Base-by-base conservation (phyloP, 2,797 vertebrate genomes). In the Pseudotriccus pelzelni region DNA sequence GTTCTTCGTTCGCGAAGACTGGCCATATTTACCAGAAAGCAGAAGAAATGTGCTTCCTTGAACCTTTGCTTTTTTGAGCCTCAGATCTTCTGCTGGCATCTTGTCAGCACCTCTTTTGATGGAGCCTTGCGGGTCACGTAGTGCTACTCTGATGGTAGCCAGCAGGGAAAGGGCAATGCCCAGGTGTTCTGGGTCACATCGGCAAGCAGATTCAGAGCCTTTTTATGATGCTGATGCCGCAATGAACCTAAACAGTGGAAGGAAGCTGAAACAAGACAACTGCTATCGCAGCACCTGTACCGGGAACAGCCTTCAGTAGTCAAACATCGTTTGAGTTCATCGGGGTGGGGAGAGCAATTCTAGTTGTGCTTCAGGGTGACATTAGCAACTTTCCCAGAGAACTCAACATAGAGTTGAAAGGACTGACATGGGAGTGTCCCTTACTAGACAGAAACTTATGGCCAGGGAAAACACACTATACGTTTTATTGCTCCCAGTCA, bases 111-210 rank as follows among this genome's bases (percentile, higher is more conserved):
- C 64, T 64, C 34, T 74, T 89, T 76, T 49, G 50, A 43, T 23
- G 30, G 37, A 82, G 24, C 23, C 28, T 23, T 12, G 4, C 24
- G 23, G 11, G 79, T 22, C 44, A 78, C 70, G 49, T 13, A n/a
- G 7, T 10, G 19, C 32, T 55, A 6, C 30, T 43, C 41, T 62
- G 27, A 30, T 16, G 34, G 41, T 7, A 62, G 70, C 78, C 24
- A 24, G 1, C 7, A 24, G 1, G 9, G n/a, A 68, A 49, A 43
- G 39, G 53, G 37, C 23, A 46, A 10, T 28, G 74, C 25, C 25
- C 30, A 20, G n/a, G 14, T 2, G 0, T 32, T 63, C 53, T 14
- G n/a, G n/a, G 20, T 62, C n/a, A 37, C 12, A 32, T 8, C 0
- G 1, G 28, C 69, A 49, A 49, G 20, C 17, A 6, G 4, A 28